Evolutionary conservation across 2,888 invertebrate genomes (phyloP), one percentile per base, ranked within the genome.

Genomic region (Meiosimyza platycephala): DNA sequence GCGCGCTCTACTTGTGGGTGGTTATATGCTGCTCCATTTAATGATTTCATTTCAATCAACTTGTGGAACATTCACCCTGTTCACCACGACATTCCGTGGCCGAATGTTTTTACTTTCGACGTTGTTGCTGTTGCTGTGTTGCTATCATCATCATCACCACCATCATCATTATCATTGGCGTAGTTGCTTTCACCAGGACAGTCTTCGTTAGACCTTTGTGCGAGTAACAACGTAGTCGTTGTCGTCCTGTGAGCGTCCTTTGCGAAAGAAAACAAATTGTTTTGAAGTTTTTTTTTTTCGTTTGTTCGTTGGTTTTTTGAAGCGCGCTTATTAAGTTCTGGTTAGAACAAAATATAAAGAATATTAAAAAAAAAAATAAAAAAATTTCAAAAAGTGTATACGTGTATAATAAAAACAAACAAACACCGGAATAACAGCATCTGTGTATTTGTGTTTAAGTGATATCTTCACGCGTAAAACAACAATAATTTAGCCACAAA

Each of bases 1-100:
- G 28, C 28, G 28, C 28, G 40, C 9, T 40, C 9, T 40, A 9
- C 9, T 40, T 6, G 40, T 6, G 40, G 40, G 40, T 40, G 40
- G 40, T 9, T 48, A 28, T 18, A 28, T 40, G 18, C 40, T 13
- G 69, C 57, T 50, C 59, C 59, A 59, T 68, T 68, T 60, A 60
- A 59, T 68, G 70, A 70, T 62, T 70, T 70, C 63, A 63, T 63
- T 62, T 62, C 63, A 60, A 69, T 69, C 69, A 69, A 69, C 69
- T 69, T 50, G 69, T 69, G 69, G 69, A 68, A 48, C 68, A 59
- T 22, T 40, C 40, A 40, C 40, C 9, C 40, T 40, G 40, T 40
- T 40, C 9, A 40, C 40, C 40, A 40, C 40, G 40, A 40, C 40
- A 40, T 40, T 40, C 40, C 40, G 40, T 40, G 40, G 40, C 40